Percentiles rank a stretch among this genome's conserved stretches.
phyloP scores from a whole-genome alignment of 2,888 invertebrate species.

The Leucoptera coffeella region DNA sequence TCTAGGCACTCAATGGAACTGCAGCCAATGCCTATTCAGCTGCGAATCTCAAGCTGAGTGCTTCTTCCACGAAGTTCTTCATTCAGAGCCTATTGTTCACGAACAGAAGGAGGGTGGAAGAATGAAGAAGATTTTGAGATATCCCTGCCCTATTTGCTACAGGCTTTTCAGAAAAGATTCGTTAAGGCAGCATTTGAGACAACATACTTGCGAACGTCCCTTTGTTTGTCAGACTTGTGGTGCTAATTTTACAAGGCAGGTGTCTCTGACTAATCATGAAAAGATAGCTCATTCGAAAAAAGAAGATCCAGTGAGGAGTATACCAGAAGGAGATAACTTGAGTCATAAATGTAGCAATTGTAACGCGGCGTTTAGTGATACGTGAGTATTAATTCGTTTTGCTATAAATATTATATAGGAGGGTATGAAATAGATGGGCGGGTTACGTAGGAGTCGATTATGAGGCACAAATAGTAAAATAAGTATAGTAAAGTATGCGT shows the following conservation, averaged over 20 bases:
- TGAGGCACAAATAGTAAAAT: too few relatives aligned
- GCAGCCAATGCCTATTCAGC: slow-evolving; percentile 55
- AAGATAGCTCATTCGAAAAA: slow-evolving; percentile 51
- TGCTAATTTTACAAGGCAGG: slow-evolving; percentile 59
- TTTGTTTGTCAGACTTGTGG: slow-evolving; percentile 60
- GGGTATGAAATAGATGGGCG: too few relatives aligned
- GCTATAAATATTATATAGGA: too few relatives aligned
- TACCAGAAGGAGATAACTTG: too few relatives aligned
- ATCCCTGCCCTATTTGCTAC: slow-evolving; percentile 62
- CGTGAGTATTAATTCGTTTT: too few relatives aligned
- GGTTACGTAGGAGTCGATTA: too few relatives aligned
- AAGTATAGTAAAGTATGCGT: too few relatives aligned
- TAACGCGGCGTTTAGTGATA: too few relatives aligned
- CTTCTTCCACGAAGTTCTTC: slow-evolving; percentile 66
- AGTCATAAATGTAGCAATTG: too few relatives aligned
- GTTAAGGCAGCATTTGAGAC: slow-evolving; percentile 62
- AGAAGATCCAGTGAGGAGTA: too few relatives aligned
- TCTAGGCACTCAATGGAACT: slow-evolving; percentile 39
- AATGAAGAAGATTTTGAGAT: slow-evolving; percentile 31
- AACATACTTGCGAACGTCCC: slow-evolving; percentile 70
- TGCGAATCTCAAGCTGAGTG: slow-evolving; percentile 65
- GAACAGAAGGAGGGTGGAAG: slow-evolving; percentile 14
- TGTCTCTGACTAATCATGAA: slow-evolving; percentile 59
- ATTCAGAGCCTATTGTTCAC: slow-evolving; percentile 36
- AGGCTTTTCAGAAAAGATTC: slow-evolving; percentile 61